Evolutionary conservation across 2,113 vertebrate genomes (phyloP), one percentile per base, ranked within the genome.

Genomic region (Podiceps cristatus): DNA sequence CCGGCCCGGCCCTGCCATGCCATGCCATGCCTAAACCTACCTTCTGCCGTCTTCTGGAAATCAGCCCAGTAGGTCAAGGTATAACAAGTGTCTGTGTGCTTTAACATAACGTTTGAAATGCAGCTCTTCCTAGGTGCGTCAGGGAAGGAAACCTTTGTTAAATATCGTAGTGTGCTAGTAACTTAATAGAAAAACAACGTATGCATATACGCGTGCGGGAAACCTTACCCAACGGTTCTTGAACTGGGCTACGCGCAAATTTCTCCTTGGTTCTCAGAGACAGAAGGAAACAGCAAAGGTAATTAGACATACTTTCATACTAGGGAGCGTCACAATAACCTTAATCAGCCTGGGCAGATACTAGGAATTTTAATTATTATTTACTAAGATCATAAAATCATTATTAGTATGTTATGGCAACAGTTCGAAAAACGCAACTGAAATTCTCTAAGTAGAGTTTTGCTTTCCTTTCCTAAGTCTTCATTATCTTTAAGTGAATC

Each of bases 151-250:
- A 18, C 2, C 44, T 10, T 14, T 33, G 31, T 37, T 24, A n/a
- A 53, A 17, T 31, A 18, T 6, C 27, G 5, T 4, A 27, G 10
- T 37, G 1, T 9, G n/a, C 8, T 8, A 4, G 8, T 5, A 22
- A n/a, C 66, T 16, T 59, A 3, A 9, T 13, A 25, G 11, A 40
- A 28, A 67, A 45, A 44, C 13, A 8, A 11, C 10, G 14, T 0
- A 1, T 8, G 13, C 27, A 1, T 4, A 1, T 13, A 6, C 10
- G 9, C 0, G 0, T 0, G 0, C 11, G 19, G 47, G 45, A 75
- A 79, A 17, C 7, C 8, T 37, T 9, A 23, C 9, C 37, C 7
- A 4, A 3, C 25, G 22, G 42, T 10, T 73, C n/a, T 29, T 67
- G 37, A 74, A 63, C 0, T 4, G 3, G 14, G 29, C 18, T 11